These are phyloP conservation scores for Dallia pectoralis DNA, from an alignment of 2,797 vertebrate species.

Conservation along the genomic window DNA sequence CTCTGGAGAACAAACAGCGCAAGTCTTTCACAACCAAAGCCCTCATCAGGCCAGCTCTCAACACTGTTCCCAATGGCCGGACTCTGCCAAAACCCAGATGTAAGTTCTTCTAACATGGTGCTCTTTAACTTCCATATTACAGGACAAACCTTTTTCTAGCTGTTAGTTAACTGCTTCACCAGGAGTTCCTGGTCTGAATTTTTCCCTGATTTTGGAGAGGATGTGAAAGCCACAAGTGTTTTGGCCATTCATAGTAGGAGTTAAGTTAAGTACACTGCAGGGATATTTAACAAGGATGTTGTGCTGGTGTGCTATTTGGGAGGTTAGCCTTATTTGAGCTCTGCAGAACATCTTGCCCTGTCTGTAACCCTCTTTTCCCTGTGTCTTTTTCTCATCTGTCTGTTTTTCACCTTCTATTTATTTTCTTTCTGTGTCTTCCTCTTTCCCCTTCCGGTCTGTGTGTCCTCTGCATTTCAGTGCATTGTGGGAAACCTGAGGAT, in stretches of 20 bases:
- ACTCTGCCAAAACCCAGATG: conserved; percentile 84
- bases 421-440: neutral
- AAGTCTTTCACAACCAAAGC: conserved; percentile 87
- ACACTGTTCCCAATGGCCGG: conserved; percentile 79
- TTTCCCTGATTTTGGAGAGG: too few relatives aligned
- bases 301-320: too few relatives aligned
- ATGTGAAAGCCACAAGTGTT: too few relatives aligned
- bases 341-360: too few relatives aligned
- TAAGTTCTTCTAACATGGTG: conserved; percentile 52
- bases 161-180: neutral
- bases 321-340: too few relatives aligned
- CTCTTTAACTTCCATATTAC: neutral
- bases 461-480: conserved; percentile 44
- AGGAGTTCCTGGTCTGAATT: too few relatives aligned
- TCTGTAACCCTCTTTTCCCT: too few relatives aligned
- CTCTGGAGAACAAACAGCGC: conserved; percentile 89
- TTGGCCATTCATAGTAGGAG: too few relatives aligned
- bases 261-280: too few relatives aligned
- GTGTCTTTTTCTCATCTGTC: too few relatives aligned
- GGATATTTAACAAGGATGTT: too few relatives aligned
- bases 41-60: conserved; percentile 69
- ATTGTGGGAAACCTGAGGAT: conserved; percentile 78
- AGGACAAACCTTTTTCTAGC: neutral
- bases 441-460: too few relatives aligned
- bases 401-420: neutral